Base-by-base conservation (phyloP, 2,113 vertebrate genomes). In the Odontophorus gujanensis region DNA sequence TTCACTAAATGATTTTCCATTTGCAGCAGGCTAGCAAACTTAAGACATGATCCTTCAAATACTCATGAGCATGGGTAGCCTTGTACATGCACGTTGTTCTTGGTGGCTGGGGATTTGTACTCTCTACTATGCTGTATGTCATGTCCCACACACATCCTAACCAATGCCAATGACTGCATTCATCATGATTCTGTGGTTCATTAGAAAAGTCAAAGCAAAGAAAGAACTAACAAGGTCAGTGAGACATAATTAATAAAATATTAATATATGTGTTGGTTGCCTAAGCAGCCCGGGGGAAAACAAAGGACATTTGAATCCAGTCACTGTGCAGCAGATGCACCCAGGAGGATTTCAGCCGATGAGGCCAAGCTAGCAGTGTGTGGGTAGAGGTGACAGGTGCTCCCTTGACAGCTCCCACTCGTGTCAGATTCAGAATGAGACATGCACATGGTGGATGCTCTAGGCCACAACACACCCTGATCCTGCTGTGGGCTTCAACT, bases 1-100 rank as follows among this genome's bases (percentile, higher is more conserved):
- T 74, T 92, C 87, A 92, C 78, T 51, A 50, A 87, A 40, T 20
- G 9, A 74, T 87, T 87, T 80, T 82, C 89, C 74, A 59, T 77
- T 82, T 71, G 34, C 86, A 85, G 74, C 87, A 89, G 84, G 32
- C 57, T 75, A 61, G 57, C 36, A 91, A 77, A 85, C 47, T 58
- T 13, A 63, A 51, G 73, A 26, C 13, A 25, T 63, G 61, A 36
- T 92, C 66, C 66, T 93, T 65, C 2, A 12, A 90, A 38, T 32
- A 58, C 20, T 25, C 51, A n/a, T 42, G 55, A 82, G 8, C 25
- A 43, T 3, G 48, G 66, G 15, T 8, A 28, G 21, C 30, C 25
- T n/a, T 57, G 65, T 24, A 71, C 0, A 3, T 2, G 22, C 59
- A n/a, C 0, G 0, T 24, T 87, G 57, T 75, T 81, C 71, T 69